Evolutionary conservation across 2,888 invertebrate species (phyloP), one percentile per base, ranked within the genome.

Genomic region (Polia nebulosa): DNA sequence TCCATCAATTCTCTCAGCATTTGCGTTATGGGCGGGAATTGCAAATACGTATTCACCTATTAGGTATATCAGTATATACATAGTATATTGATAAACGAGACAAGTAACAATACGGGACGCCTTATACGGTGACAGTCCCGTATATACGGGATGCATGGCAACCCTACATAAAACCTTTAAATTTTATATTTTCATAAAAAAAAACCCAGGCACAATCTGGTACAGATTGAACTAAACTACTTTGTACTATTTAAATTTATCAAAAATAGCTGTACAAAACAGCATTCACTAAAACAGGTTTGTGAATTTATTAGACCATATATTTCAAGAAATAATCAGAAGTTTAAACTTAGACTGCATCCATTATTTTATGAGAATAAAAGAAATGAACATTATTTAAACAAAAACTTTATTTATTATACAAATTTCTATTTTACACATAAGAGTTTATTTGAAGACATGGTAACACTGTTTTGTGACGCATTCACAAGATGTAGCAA

Each of bases 391-490:
- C n/a, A 72, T 29, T 27, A 39, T 7, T 3, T 3, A n/a, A 15
- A 36, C 22, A 36, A n/a, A 55, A 17, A 0, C 39, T 41, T 72
- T 20, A 7, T 63, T 41, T 20, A n/a, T n/a, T 29, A 0, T 32
- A 52, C 36, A 52, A 36, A 51, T 44, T 34, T 7, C 8, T 29
- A 20, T 41, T 36, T 27, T 0, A 47, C 25, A 32, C 9, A 8
- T 15, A 2, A n/a, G 2, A n/a, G 2, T 29, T 45, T 25, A 4
- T 20, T 20, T 45, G 0, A 27, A 7, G 17, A n/a, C 22, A 17
- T 53, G 55, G 73, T 55, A 79, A 78, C 69, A 70, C 52, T 67
- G 13, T 3, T 36, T 69, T 61, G 11, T 1, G 39, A 57, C 53
- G 66, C 63, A 49, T 68, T 67, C 67, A 59, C 27, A n/a, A 61